Conservation (phyloP, 2,888 invertebrate species). For the Tyria jacobaeae region DNA sequence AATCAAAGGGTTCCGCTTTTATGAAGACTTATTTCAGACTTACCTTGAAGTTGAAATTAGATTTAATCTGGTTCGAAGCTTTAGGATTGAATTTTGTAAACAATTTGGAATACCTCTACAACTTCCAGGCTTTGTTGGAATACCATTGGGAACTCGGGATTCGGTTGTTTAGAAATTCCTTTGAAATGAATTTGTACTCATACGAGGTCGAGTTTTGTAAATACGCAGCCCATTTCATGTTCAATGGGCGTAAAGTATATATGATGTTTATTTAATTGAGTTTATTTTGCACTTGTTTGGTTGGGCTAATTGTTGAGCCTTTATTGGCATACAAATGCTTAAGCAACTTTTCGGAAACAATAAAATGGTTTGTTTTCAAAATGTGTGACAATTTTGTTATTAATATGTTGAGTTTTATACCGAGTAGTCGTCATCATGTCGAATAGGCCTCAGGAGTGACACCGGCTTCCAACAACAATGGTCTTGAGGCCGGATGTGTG, state of each 20-base stretch:
- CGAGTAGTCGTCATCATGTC: constrained; percentile 29
- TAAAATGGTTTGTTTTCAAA: constrained; percentile 31
- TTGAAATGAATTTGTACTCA: constrained; percentile 82
- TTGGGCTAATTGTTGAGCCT: constrained; percentile 37
- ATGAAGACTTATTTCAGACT: constrained; percentile 87
- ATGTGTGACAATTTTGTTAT: constrained; percentile 29
- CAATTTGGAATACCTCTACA: constrained; percentile 86
- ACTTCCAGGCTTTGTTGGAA: constrained; percentile 85
- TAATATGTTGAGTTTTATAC: constrained; percentile 27
- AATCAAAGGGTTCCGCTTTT: constrained; percentile 87
- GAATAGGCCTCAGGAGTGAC: constrained; percentile 34
- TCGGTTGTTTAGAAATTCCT: constrained; percentile 83
- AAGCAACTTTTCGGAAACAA: constrained; percentile 37
- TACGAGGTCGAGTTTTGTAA: constrained; percentile 77
- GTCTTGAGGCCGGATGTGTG: constrained; percentile 67
- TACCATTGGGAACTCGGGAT: constrained; percentile 82
- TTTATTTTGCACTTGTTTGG: constrained; percentile 62
- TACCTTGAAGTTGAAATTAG: constrained; percentile 86
- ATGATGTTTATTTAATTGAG: constrained; percentile 74
- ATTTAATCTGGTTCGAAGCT: constrained; percentile 86
- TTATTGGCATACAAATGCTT: constrained; percentile 40
- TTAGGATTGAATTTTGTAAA: constrained; percentile 87
- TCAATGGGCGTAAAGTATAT: constrained; percentile 63
- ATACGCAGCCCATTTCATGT: constrained; percentile 69
- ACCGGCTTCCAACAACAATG: constrained; percentile 56